phyloP scores from a whole-genome alignment of 2,113 vertebrate species.

The crab-eating macaque (Macaca fascicularis) region DNA sequence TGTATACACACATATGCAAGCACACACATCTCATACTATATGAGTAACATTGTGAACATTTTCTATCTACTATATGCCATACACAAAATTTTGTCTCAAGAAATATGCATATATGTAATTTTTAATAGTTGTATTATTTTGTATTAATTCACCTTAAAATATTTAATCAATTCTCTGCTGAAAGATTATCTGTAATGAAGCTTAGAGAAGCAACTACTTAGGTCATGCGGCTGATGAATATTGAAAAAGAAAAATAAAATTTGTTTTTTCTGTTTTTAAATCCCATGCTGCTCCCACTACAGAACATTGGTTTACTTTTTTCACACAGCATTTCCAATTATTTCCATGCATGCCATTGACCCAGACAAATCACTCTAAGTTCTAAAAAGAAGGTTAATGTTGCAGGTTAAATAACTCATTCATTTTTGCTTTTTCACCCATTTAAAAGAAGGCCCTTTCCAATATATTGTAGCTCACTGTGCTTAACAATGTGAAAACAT shows the following conservation, averaged over 20 bases:
- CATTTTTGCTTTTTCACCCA: not conserved
- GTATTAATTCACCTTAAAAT: not conserved
- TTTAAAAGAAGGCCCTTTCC: not conserved
- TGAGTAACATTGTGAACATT: not conserved
- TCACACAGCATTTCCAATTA: not conserved
- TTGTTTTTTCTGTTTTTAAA: not conserved
- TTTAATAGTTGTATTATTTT: not conserved
- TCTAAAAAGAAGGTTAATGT: not conserved
- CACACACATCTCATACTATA: not conserved
- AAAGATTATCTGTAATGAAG: not conserved
- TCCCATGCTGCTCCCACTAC: too few species aligned
- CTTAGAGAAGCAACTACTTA: not conserved
- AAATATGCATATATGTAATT: not conserved
- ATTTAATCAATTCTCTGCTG: not conserved
- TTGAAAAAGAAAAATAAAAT: not conserved
- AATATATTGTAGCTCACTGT: not conserved
- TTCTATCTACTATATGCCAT: not conserved
- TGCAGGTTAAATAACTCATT: not conserved
- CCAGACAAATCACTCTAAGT: not conserved
- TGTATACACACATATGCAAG: not conserved
- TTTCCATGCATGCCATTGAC: not conserved
- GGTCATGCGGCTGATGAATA: not conserved
- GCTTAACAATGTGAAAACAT: not conserved
- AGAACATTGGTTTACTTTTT: not conserved
- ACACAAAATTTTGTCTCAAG: not conserved